These are phyloP conservation scores for Tetraneura akinire DNA, from an alignment of 1,140 invertebrate species.

Conservation along the genomic window DNA sequence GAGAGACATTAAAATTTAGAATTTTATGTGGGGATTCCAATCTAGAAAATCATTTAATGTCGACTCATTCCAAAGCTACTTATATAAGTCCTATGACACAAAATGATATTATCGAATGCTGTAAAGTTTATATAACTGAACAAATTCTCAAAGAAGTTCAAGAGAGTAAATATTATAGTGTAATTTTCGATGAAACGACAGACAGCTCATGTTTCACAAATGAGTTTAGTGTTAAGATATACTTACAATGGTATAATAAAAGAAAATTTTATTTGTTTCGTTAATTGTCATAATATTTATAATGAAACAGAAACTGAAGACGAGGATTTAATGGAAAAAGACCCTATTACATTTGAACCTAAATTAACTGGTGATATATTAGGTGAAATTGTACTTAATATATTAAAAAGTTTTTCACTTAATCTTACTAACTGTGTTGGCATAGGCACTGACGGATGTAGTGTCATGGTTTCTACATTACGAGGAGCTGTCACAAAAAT, in stretches of 20 bases:
- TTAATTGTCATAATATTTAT: neutral
- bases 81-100: neutral
- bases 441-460: neutral
- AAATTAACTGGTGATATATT: neutral
- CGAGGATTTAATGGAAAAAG: no score
- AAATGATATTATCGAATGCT: conserved; percentile 1
- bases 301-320: conserved; percentile 8
- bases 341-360: conserved; percentile 6
- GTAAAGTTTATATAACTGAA: conserved; percentile 9
- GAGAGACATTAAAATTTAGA: conserved; percentile 1
- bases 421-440: neutral
- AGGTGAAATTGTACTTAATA: no score
- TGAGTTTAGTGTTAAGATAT: neutral
- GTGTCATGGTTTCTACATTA: neutral
- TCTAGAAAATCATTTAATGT: conserved; percentile 7
- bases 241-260: neutral
- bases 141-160: neutral
- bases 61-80: conserved; percentile 7
- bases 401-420: neutral
- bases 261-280: conserved; percentile 1
- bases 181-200: neutral
- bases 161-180: neutral
- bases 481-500: neutral
- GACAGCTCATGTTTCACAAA: neutral
- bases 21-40: conserved; percentile 4